Base-by-base conservation (phyloP, 2,113 vertebrate species). In the Oenanthe oenanthe region DNA sequence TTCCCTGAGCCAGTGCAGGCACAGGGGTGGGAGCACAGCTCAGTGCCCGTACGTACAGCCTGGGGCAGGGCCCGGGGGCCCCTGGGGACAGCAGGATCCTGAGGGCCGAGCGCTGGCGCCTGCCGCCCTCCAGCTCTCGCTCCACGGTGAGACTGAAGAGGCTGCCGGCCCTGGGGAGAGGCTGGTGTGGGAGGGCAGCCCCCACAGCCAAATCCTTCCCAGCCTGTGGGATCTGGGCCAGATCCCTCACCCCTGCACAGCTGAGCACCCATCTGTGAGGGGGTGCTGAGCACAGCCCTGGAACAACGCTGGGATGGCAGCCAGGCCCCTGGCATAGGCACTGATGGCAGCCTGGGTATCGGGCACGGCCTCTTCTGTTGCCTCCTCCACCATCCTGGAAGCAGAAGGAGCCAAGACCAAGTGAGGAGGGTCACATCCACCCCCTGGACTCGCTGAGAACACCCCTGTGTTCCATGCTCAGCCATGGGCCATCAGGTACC, bases 81-180 rank as follows among this genome's bases (percentile, higher is more conserved):
- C 97, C 94, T 9, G 95, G 91, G 58, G 98, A 92, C 28, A 88
- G 91, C 95, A 98, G 97, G 87, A 99, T 95, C 97, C 97, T 97
- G 92, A 98, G 91, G 43, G 92, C 95, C 1, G 98, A 96, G 88
- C 95, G 77, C 65, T 48, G 97, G 26, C 68, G 17, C 88, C 94
- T 90, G 47, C 95, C 82, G 0, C 61, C 89, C 12, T 81, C 70
- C 93, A 97, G 96, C 85, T 93, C 86, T 75, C n/a, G 67, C 95
- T 98, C 98, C 85, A 98, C 10, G 0, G 95, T 93, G 68, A 99
- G 94, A 4, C 96, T 98, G 92, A 98, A 98, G 72, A 98, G 87
- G 75, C 93, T 98, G 82, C 97, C 89, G 0, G 95, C 97, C 53
- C 98, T 95, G 34, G n/a, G 68, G 82, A 75, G 80, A 84, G 45